Percentiles rank a stretch among this genome's conserved stretches.
phyloP scores from a whole-genome alignment of 2,888 invertebrate species.

The Unio delphinus region DNA sequence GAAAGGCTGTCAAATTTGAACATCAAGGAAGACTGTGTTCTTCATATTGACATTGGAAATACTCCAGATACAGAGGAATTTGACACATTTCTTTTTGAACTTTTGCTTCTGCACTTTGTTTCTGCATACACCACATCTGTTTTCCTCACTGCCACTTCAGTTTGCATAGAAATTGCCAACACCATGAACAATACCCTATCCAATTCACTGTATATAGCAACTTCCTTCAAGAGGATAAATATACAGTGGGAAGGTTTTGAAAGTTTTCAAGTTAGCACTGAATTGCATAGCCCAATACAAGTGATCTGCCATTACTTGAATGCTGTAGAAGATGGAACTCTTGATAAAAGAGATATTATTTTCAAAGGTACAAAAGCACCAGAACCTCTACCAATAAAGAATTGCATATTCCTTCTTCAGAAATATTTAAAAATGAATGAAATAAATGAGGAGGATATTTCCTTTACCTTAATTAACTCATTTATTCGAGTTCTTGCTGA shows the following conservation, averaged over 20 bases:
- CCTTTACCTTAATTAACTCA: constrained; percentile 35
- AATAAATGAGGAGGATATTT: constrained; percentile 12
- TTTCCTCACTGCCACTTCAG: constrained; percentile 17
- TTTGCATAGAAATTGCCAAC: constrained; percentile 48
- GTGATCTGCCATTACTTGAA: constrained; percentile 45
- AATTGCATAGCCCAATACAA: constrained; percentile 43
- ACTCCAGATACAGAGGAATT: constrained; percentile 27
- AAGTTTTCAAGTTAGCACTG: constrained; percentile 28
- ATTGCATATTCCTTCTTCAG: constrained; percentile 26
- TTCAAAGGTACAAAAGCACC: constrained; percentile 15
- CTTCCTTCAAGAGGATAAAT: constrained; percentile 28
- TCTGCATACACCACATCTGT: constrained; percentile 22
- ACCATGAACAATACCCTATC: constrained; percentile 35
- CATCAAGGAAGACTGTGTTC: constrained; percentile 16
- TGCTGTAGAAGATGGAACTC: constrained; percentile 12
- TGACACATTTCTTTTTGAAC: constrained; percentile 45
- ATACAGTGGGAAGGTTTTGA: constrained; percentile 31
- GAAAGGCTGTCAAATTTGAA: constrained; percentile 17
- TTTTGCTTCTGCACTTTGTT: constrained; percentile 35
- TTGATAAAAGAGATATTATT: constrained; percentile 32
- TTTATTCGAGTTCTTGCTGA: constrained; percentile 47
- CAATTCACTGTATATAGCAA: constrained; percentile 37
- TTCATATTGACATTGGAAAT: constrained; percentile 46
- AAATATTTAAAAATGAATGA: constrained; percentile 18
- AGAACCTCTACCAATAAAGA: constrained; percentile 12